Conservation (phyloP, 2,113 vertebrate species). For the Pseudopodoces humilis region DNA sequence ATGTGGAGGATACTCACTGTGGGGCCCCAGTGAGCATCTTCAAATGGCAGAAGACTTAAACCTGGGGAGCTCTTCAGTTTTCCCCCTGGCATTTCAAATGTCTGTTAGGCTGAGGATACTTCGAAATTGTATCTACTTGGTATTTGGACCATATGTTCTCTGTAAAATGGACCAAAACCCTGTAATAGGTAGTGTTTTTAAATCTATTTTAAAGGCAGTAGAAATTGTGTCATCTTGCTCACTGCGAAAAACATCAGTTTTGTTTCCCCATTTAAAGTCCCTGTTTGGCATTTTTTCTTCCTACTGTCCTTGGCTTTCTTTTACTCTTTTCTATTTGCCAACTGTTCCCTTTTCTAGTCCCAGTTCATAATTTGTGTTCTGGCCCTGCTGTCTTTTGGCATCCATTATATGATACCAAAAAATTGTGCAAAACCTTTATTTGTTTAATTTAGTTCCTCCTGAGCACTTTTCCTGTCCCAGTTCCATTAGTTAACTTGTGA, state of each 20-base stretch:
- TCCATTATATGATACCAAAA: not conserved
- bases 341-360: not conserved
- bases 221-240: not conserved
- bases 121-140: not conserved
- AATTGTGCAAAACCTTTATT: not conserved
- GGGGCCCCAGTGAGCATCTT: not conserved
- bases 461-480: not conserved
- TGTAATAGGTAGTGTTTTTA: not conserved
- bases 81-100: not conserved
- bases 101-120: not conserved
- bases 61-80: not conserved
- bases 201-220: slow-evolving; percentile 6
- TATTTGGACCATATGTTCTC: not conserved
- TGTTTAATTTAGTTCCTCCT: not conserved
- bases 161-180: not conserved
- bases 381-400: not conserved
- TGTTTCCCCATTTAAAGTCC: not conserved
- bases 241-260: not conserved
- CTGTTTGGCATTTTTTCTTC: slow-evolving; percentile 1
- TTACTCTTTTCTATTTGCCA: not conserved
- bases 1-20: not conserved
- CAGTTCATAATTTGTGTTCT: not conserved
- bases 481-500: not conserved
- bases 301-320: not conserved
- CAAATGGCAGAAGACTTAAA: not conserved